Conservation (phyloP, 2,888 invertebrate species). For the Sinopyrophorus schimmeli region DNA sequence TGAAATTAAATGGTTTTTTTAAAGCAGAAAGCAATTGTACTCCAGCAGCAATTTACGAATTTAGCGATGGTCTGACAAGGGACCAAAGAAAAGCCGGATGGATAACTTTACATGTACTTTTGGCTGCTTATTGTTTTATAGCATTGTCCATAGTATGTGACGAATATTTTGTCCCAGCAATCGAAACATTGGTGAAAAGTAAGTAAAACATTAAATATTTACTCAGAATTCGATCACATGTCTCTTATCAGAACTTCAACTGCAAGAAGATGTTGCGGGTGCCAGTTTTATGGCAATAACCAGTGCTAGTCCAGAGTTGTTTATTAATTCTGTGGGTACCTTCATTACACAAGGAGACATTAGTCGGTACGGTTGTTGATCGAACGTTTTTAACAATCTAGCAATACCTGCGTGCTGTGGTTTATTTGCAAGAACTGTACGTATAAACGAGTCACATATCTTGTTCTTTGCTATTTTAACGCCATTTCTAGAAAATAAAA, state of each 20-base stretch:
- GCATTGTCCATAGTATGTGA: slow-evolving; percentile 81
- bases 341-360: slow-evolving; percentile 73
- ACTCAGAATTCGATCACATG: neutral
- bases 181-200: slow-evolving; percentile 83
- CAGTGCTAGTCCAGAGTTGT: slow-evolving; percentile 79
- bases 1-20: neutral
- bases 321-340: slow-evolving; percentile 77
- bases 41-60: slow-evolving; percentile 79
- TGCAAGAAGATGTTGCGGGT: slow-evolving; percentile 75
- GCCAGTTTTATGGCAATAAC: slow-evolving; percentile 88
- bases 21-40: slow-evolving; percentile 68
- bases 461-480: slow-evolving; percentile 45
- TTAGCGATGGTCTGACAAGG: slow-evolving; percentile 74
- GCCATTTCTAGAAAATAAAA: slow-evolving; percentile 58
- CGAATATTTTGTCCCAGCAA: slow-evolving; percentile 86
- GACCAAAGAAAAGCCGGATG: slow-evolving; percentile 73
- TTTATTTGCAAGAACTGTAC: slow-evolving; percentile 59
- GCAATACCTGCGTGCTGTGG: slow-evolving; percentile 74
- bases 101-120: slow-evolving; percentile 72
- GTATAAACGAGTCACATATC: no score
- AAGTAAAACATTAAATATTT: slow-evolving; percentile 57
- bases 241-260: slow-evolving; percentile 57
- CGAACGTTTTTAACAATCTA: slow-evolving; percentile 73
- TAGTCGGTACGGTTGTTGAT: slow-evolving; percentile 73
- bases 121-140: slow-evolving; percentile 76